phyloP scores from a whole-genome alignment of 2,113 vertebrate species.

The Alces alces region DNA sequence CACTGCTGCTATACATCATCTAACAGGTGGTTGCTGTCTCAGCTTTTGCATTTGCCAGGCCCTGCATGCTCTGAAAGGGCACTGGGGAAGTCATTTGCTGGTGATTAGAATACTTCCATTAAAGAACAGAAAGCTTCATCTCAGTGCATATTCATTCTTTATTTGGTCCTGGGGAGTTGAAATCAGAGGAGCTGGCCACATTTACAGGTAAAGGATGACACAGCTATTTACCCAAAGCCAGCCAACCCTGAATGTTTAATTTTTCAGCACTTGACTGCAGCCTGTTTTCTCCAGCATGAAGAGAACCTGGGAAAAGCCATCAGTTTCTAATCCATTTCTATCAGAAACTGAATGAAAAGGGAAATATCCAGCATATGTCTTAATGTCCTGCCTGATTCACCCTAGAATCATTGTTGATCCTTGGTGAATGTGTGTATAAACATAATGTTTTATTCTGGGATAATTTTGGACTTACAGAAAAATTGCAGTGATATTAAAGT shows the following conservation, averaged over 20 bases:
- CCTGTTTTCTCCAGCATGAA: neutral
- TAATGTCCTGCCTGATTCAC: neutral
- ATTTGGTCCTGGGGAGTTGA: neutral
- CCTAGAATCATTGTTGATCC: neutral
- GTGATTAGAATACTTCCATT: neutral
- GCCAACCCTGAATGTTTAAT: neutral
- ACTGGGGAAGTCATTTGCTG: neutral
- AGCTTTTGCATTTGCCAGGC: neutral
- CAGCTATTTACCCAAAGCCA: neutral
- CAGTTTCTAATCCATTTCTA: neutral
- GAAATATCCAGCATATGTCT: neutral
- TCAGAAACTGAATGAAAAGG: neutral
- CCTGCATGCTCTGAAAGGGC: neutral
- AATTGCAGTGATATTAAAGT: neutral
- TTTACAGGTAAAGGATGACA: neutral
- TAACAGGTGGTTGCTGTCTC: constrained; percentile 8
- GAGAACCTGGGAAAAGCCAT: neutral
- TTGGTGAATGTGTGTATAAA: neutral
- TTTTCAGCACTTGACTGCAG: neutral
- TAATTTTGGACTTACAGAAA: neutral
- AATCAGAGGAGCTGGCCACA: neutral
- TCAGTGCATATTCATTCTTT: constrained; percentile 3
- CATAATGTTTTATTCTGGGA: neutral
- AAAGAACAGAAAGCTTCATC: neutral
- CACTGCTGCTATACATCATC: neutral